These are phyloP conservation scores for Euplagia quadripunctaria DNA, from an alignment of 2,888 invertebrate species.

Conservation along the genomic window DNA sequence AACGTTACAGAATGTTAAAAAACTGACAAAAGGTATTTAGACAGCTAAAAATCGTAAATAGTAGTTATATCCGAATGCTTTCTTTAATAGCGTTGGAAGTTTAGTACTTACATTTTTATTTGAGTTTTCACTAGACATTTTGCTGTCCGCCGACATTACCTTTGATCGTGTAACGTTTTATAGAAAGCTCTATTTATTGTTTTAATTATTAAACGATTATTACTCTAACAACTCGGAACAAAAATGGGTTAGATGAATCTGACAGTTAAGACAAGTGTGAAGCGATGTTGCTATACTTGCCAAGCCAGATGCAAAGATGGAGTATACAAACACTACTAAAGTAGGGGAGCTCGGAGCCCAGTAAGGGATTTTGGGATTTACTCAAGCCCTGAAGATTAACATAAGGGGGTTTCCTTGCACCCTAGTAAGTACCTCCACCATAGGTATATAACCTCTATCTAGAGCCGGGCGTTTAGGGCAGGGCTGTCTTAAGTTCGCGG, in stretches of 20 bases:
- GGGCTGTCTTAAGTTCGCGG: too few species aligned
- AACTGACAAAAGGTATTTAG: conserved; percentile 6
- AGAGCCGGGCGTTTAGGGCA: too few species aligned
- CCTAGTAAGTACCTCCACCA: too few species aligned
- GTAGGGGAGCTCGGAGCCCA: too few species aligned
- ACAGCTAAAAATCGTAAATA: neutral
- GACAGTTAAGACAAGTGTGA: too few species aligned
- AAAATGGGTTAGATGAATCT: neutral
- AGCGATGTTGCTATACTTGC: too few species aligned
- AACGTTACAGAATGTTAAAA: conserved; percentile 6
- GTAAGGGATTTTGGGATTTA: too few species aligned
- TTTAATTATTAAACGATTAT: neutral
- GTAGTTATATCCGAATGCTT: neutral
- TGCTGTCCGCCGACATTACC: conserved; percentile 36
- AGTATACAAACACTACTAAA: too few species aligned
- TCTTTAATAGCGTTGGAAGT: conserved; percentile 8
- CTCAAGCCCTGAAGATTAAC: too few species aligned
- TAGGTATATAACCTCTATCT: too few species aligned
- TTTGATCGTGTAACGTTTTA: neutral
- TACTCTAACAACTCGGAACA: neutral
- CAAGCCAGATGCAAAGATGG: too few species aligned
- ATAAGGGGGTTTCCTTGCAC: too few species aligned
- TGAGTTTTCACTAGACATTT: conserved; percentile 88
- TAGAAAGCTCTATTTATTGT: neutral
- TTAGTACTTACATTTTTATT: conserved; percentile 85